Evolutionary conservation across 1,140 invertebrate species (phyloP).

Genomic region (Asobara japonica): DNA sequence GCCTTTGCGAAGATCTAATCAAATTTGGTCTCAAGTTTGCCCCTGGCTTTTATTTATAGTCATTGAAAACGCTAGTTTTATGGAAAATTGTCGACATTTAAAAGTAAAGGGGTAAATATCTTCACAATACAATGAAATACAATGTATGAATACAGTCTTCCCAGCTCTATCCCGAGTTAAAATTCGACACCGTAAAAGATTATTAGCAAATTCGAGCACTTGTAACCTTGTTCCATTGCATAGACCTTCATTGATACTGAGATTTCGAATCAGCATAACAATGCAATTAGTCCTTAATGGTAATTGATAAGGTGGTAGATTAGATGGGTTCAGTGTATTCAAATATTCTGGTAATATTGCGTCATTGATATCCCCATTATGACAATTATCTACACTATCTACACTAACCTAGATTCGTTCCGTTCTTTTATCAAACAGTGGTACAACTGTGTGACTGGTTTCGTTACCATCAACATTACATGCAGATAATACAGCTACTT

Average conservation of each 20-base stretch:
- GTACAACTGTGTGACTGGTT: neutral
- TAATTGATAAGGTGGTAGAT: neutral
- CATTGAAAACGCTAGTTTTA: neutral
- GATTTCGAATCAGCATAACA: too few species aligned
- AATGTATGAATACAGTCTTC: neutral
- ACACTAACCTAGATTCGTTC: conserved; percentile 1
- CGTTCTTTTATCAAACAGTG: conserved; percentile 1
- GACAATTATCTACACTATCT: conserved; percentile 3
- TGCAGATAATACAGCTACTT: neutral
- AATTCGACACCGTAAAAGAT: neutral
- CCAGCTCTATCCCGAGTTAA: neutral
- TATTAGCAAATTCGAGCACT: neutral
- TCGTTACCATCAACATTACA: too few species aligned
- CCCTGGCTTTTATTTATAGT: neutral
- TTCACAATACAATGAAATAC: neutral
- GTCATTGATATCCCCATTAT: neutral
- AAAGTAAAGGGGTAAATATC: too few species aligned
- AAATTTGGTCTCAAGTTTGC: too few species aligned
- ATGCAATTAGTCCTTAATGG: neutral
- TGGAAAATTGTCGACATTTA: too few species aligned
- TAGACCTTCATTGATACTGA: neutral
- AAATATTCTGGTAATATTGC: conserved; percentile 15
- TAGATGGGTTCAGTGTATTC: neutral
- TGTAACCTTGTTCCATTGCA: neutral
- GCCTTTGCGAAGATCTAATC: too few species aligned